phyloP scores from a whole-genome alignment of 2,888 invertebrate genomes.

The Pseudeuparius sepicola region DNA sequence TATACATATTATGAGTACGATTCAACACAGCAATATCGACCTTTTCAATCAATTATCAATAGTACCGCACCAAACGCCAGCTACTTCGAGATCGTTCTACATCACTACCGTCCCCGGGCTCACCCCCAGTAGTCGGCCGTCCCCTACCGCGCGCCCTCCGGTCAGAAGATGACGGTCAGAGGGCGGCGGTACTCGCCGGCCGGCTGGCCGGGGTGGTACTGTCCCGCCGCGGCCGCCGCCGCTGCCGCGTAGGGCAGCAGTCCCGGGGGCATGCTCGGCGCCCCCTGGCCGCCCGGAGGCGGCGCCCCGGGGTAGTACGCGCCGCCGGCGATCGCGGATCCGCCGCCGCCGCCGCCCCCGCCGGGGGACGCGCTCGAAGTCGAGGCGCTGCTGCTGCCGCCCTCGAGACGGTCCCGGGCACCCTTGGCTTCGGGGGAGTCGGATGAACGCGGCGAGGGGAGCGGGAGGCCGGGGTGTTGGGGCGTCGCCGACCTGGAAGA shows the following conservation, averaged over 20 bases:
- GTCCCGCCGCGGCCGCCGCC: too few species aligned
- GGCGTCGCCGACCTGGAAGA: too few species aligned
- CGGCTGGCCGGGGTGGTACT: slow-evolving; percentile 44
- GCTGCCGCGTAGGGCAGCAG: too few species aligned
- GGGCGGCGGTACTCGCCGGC: slow-evolving; percentile 65
- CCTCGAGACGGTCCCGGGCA: slow-evolving; percentile 39
- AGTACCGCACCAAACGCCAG: too few species aligned
- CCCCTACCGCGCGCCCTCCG: too few species aligned
- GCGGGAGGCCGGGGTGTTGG: too few species aligned
- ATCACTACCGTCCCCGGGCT: too few species aligned
- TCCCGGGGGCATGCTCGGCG: slow-evolving; percentile 43
- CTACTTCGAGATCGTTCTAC: too few species aligned
- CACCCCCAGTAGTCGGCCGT: too few species aligned
- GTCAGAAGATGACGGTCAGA: slow-evolving; percentile 73
- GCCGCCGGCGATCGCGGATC: background rate
- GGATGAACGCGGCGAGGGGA: slow-evolving; percentile 40
- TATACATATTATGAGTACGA: too few species aligned
- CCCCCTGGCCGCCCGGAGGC: background rate
- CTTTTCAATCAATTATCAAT: too few species aligned
- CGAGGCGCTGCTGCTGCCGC: slow-evolving; percentile 23
- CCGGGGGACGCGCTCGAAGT: background rate
- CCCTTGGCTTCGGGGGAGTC: slow-evolving; percentile 41
- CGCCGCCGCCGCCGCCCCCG: slow-evolving; percentile 41
- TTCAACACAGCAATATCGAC: too few species aligned
- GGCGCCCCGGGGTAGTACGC: slow-evolving; percentile 49